These are phyloP conservation scores for Ibycter americanus DNA, from an alignment of 2,797 vertebrate genomes.

Conservation along the genomic window DNA sequence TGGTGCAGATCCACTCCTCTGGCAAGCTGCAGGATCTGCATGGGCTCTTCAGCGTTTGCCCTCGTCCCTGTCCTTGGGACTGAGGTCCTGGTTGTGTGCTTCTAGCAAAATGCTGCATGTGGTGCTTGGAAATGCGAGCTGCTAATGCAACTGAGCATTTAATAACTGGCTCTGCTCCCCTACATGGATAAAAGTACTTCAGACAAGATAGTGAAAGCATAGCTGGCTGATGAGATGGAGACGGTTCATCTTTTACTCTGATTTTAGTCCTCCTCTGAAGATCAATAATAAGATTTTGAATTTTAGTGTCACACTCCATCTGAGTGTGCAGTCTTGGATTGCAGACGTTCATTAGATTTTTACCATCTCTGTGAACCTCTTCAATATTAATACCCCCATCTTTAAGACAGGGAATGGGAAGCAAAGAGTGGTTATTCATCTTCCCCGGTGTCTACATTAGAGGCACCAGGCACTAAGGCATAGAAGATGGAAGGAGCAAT, in stretches of 20 bases:
- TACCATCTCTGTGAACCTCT: slow-evolving; percentile 19
- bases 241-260: slow-evolving; percentile 14
- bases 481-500: slow-evolving; percentile 6
- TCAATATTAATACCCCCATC: slow-evolving; percentile 49
- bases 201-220: not conserved
- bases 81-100: not conserved
- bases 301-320: slow-evolving; percentile 33
- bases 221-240: slow-evolving; percentile 1
- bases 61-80: not conserved
- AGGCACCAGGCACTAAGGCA: not conserved
- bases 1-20: not conserved
- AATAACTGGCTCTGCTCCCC: not conserved
- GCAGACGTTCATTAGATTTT: slow-evolving; percentile 40
- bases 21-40: not conserved
- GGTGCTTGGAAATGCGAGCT: not conserved
- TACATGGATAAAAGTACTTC: not conserved
- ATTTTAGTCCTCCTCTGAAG: slow-evolving; percentile 23
- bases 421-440: slow-evolving; percentile 8
- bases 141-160: not conserved
- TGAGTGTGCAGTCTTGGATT: not conserved
- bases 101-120: not conserved
- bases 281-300: slow-evolving; percentile 38
- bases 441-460: not conserved
- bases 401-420: slow-evolving; percentile 21
- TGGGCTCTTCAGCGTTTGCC: not conserved